Percentiles rank a stretch among this genome's conserved stretches.
Evolutionary conservation across 2,113 vertebrate species (phyloP).

Genomic region (Osmerus eperlanus): DNA sequence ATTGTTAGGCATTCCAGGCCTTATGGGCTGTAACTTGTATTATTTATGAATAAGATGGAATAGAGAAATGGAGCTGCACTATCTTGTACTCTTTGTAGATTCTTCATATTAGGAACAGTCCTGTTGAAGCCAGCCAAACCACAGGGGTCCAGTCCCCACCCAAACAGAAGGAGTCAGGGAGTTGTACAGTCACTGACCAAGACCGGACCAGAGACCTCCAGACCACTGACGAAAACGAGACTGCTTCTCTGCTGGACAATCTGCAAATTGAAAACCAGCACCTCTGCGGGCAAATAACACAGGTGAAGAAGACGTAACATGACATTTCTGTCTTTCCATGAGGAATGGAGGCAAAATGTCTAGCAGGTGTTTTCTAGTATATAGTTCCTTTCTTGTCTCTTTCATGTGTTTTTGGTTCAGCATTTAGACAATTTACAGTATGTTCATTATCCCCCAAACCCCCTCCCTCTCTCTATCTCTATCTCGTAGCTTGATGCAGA

Average conservation of each 20-base stretch:
- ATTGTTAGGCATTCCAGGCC: no score
- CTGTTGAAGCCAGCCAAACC: no score
- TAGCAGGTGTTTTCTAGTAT: background rate
- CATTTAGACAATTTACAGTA: no score
- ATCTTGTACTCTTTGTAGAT: background rate
- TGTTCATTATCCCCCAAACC: no score
- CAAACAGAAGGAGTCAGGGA: constrained; percentile 76
- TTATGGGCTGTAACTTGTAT: no score
- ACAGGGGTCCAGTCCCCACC: background rate
- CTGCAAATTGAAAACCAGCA: constrained; percentile 81
- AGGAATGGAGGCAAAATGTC: no score
- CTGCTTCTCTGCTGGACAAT: constrained; percentile 76
- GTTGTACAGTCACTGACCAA: no score
- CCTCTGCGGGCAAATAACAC: constrained; percentile 79
- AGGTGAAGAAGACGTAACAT: constrained; percentile 59
- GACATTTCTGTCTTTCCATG: no score
- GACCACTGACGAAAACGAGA: constrained; percentile 80
- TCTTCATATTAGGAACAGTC: background rate
- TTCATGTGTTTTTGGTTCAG: background rate
- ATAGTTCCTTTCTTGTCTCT: background rate
- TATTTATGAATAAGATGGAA: no score
- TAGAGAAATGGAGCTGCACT: constrained; percentile 66
- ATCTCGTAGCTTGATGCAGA: constrained; percentile 78
- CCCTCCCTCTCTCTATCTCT: no score
- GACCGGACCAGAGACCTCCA: constrained; percentile 64